These are phyloP conservation scores for Ormyrus thymus DNA, from an alignment of 2,888 invertebrate genomes.

Conservation along the genomic window DNA sequence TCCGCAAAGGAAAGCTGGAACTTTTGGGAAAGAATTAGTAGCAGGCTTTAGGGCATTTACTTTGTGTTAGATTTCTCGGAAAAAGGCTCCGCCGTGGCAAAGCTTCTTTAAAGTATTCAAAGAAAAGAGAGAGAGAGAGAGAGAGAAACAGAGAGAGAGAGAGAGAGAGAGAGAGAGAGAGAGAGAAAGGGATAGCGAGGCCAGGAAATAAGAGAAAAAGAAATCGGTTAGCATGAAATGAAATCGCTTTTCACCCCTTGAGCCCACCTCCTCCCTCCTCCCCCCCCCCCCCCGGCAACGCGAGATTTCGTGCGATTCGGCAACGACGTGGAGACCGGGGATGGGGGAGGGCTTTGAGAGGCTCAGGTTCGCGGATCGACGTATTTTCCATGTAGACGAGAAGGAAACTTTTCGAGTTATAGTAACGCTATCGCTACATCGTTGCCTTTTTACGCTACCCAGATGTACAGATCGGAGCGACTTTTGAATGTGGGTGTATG, in stretches of 20 bases:
- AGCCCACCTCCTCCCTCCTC: constrained; percentile 36
- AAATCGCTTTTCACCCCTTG: constrained; percentile 55
- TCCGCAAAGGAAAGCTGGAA: background rate
- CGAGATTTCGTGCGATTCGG: constrained; percentile 47
- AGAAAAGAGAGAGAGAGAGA: constrained; percentile 13
- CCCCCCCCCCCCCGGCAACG: constrained; percentile 33
- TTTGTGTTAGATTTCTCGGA: background rate
- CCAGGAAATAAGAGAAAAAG: constrained; percentile 34
- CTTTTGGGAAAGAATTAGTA: constrained; percentile 3
- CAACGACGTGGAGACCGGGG: background rate
- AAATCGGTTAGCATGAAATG: constrained; percentile 44
- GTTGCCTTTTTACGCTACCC: constrained; percentile 7
- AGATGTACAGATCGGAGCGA: too few relatives aligned
- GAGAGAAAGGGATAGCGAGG: constrained; percentile 33
- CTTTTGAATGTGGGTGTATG: background rate
- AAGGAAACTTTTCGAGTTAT: constrained; percentile 59
- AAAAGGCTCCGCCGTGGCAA: constrained; percentile 9
- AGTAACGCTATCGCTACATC: constrained; percentile 54
- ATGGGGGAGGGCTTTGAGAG: constrained; percentile 51
- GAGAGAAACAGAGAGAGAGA: constrained; percentile 5
- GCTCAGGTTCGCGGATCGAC: constrained; percentile 61
- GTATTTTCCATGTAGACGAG: constrained; percentile 57
- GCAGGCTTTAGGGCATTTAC: constrained; percentile 1
- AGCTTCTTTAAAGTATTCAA: constrained; percentile 52
- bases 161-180: background rate